These are phyloP conservation scores for Centropus unirufus DNA, from an alignment of 2,113 vertebrate species.

Conservation along the genomic window DNA sequence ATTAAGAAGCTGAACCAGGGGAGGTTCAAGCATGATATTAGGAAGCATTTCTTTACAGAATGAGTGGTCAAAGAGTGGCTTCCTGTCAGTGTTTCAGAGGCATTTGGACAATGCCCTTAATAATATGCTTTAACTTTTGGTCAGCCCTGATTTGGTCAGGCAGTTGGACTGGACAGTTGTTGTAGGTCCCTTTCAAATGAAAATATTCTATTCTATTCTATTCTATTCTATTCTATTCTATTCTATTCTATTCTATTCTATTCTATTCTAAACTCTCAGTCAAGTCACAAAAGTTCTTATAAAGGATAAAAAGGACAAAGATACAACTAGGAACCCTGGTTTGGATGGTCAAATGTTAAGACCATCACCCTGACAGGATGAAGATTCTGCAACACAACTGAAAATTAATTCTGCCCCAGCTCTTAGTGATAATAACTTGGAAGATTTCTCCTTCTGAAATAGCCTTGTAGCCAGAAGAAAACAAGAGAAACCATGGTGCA, in stretches of 20 bases:
- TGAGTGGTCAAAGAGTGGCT: neutral
- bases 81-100: neutral
- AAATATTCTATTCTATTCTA: no score
- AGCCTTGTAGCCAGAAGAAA: neutral
- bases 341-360: neutral
- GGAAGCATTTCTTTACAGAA: neutral
- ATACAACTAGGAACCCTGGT: neutral
- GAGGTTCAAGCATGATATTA: neutral
- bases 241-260: neutral
- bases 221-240: no score
- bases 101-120: no score
- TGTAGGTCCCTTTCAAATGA: no score
- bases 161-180: no score
- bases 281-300: neutral
- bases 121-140: no score
- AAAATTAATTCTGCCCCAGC: conserved; percentile 14
- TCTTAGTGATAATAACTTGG: neutral
- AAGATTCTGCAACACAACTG: neutral
- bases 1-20: neutral
- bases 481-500: neutral
- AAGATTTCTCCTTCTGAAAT: neutral
- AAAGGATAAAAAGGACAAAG: neutral
- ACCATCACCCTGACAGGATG: neutral
- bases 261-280: neutral
- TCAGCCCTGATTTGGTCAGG: no score